A percentile compares a stretch with the other conserved stretches of the same genome.
Evolutionary conservation across 2,888 invertebrate genomes (phyloP).

Genomic region (Bellardia bayeri): DNA sequence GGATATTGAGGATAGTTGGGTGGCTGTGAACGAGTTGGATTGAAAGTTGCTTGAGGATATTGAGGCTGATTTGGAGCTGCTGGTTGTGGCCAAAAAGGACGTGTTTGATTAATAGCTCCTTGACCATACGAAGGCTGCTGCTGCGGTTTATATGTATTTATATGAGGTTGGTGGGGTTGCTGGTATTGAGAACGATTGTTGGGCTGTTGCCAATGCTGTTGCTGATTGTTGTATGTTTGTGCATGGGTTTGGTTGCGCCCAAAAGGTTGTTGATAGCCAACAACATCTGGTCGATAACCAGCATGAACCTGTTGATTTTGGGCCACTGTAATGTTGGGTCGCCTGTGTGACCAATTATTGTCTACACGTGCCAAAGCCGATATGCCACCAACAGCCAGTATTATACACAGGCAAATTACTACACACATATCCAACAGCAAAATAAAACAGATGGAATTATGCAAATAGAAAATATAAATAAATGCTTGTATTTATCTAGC

Average conservation of each 20-base stretch:
- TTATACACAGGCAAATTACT: neutral
- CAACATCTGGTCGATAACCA: constrained; percentile 41
- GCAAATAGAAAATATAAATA: constrained; percentile 12
- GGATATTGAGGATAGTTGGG: constrained; percentile 23
- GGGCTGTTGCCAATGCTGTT: neutral
- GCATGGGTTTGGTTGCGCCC: constrained; percentile 17
- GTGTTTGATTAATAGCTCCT: constrained; percentile 24
- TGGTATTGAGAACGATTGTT: constrained; percentile 39
- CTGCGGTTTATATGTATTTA: constrained; percentile 18
- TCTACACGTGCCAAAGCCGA: constrained; percentile 32
- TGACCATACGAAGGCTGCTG: constrained; percentile 15
- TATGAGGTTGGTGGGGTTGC: neutral
- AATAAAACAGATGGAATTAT: constrained; percentile 1
- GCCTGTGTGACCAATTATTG: constrained; percentile 18
- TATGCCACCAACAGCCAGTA: constrained; percentile 23
- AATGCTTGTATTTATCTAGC: neutral
- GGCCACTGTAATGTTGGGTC: constrained; percentile 33
- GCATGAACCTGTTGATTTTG: constrained; percentile 6
- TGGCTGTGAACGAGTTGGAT: neutral
- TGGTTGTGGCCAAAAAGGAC: neutral
- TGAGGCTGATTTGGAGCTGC: neutral
- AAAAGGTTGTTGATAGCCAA: constrained; percentile 5
- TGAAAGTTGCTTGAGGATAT: constrained; percentile 2
- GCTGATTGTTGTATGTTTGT: neutral
- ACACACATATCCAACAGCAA: neutral